phyloP scores from a whole-genome alignment of 2,797 vertebrate species.

The Dendrocincla fuliginosa region DNA sequence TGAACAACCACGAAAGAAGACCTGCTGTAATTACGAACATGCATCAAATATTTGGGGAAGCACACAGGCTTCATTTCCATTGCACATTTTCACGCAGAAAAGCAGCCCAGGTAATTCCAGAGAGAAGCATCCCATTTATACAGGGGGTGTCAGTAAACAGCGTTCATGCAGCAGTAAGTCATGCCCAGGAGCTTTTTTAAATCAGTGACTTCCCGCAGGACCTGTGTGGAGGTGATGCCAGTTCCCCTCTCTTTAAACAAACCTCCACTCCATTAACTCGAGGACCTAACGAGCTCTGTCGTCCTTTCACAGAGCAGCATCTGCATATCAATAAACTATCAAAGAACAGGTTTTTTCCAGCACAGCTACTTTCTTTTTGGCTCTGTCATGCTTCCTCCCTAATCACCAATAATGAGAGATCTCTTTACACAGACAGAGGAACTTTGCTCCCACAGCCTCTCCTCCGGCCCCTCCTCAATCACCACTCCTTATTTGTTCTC shows the following conservation, averaged over 20 bases:
- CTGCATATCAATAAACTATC: background rate
- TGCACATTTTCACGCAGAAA: background rate
- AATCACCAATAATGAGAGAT: slow-evolving; percentile 31
- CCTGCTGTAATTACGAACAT: background rate
- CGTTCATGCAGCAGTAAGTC: background rate
- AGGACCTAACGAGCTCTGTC: background rate
- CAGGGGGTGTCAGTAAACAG: background rate
- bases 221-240: background rate
- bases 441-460: background rate
- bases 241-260: background rate
- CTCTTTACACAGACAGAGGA: background rate
- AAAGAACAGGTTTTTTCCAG: background rate
- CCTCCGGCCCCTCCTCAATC: background rate
- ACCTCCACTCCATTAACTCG: background rate
- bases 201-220: background rate
- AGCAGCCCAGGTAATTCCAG: background rate
- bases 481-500: background rate
- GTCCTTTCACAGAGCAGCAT: background rate
- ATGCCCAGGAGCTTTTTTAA: background rate
- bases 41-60: background rate
- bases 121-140: background rate
- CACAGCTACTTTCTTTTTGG: background rate
- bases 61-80: background rate
- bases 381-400: slow-evolving; percentile 13
- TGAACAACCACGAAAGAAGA: background rate